Conservation (phyloP, 2,888 invertebrate species). For the Ornithoptera priamus region DNA sequence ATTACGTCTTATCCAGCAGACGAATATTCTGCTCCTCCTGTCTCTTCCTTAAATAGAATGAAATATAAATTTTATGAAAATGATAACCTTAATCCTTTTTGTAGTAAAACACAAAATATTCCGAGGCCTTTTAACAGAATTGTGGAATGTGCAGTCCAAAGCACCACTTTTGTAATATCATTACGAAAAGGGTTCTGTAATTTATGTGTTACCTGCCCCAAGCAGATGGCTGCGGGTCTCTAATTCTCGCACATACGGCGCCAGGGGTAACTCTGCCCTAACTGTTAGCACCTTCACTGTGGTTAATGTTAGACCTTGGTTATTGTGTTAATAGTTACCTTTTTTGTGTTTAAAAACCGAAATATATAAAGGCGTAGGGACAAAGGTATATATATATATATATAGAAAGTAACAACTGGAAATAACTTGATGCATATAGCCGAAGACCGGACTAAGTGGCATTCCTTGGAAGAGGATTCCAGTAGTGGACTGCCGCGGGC, state of each 20-base stretch:
- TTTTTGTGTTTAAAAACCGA: constrained; percentile 37
- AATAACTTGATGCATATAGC: too few relatives aligned
- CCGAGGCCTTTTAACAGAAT: constrained; percentile 35
- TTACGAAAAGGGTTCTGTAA: constrained; percentile 60
- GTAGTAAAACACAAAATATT: neutral
- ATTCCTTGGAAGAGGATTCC: too few relatives aligned
- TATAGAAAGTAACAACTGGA: too few relatives aligned
- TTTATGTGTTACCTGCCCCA: constrained; percentile 68
- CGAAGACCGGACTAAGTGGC: too few relatives aligned
- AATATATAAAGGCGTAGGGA: neutral
- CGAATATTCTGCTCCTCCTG: too few relatives aligned
- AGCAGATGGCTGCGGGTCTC: constrained; percentile 56
- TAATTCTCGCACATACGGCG: constrained; percentile 60
- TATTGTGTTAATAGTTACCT: constrained; percentile 45
- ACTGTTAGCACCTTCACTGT: constrained; percentile 63
- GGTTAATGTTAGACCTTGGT: constrained; percentile 46
- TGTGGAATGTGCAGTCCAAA: constrained; percentile 40
- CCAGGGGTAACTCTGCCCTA: constrained; percentile 41
- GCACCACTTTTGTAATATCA: constrained; percentile 62
- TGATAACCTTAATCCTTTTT: neutral
- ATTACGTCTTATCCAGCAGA: too few relatives aligned
- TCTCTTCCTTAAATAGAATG: too few relatives aligned
- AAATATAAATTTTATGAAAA: too few relatives aligned
- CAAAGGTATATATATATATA: too few relatives aligned
- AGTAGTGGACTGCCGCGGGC: too few relatives aligned